Conservation (phyloP, 2,113 vertebrate genomes). For the Leiothrix lutea region DNA sequence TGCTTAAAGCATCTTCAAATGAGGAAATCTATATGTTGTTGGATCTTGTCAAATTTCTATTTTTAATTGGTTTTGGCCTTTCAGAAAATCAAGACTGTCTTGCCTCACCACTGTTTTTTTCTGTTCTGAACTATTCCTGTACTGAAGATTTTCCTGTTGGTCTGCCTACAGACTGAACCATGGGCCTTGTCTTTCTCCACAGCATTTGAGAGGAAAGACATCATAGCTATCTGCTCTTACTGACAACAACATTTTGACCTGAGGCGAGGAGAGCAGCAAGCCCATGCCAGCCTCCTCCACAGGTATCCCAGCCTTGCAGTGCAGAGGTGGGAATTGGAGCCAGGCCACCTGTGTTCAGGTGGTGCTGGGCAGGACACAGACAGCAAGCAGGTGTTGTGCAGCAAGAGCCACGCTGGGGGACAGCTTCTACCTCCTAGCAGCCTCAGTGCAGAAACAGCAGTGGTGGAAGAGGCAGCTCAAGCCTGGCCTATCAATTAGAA, state of each 20-base stretch:
- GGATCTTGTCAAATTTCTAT: neutral
- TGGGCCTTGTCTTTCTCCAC: neutral
- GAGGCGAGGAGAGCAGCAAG: neutral
- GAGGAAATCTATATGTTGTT: neutral
- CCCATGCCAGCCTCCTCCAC: neutral
- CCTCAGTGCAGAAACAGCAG: neutral
- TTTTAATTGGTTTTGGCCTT: neutral
- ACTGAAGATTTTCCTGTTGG: rapidly evolving
- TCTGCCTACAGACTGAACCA: neutral
- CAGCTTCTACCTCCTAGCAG: neutral
- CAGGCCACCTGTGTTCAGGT: neutral
- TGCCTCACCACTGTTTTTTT: neutral
- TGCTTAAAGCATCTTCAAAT: neutral
- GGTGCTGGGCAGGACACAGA: neutral
- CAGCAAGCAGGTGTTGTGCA: rapidly evolving
- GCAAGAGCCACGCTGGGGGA: neutral
- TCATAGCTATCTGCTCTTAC: rapidly evolving
- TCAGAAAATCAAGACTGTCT: neutral
- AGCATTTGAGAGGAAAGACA: neutral
- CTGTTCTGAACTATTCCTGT: neutral
- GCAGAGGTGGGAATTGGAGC: neutral
- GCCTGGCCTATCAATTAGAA: neutral
- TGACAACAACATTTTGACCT: no score
- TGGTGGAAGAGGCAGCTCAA: neutral
- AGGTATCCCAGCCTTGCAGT: neutral